Percentiles rank a stretch among this genome's conserved stretches.
Evolutionary conservation across 2,113 vertebrate species (phyloP).

Genomic region (Donacobius atricapilla): DNA sequence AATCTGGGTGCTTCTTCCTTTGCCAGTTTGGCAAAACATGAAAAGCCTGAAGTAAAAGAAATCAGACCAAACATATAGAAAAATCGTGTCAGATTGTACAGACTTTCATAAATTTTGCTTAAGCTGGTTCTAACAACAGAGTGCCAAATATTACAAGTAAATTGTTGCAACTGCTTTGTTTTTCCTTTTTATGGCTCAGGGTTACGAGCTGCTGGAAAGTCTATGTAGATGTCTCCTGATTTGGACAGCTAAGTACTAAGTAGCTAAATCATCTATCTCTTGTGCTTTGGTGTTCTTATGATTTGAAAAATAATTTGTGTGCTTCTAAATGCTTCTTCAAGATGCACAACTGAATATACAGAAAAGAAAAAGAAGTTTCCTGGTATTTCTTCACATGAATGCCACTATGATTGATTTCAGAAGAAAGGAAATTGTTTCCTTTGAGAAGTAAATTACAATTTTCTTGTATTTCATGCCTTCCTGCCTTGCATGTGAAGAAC

Average conservation of each 20-base stretch:
- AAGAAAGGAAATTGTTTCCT: conserved; percentile 49
- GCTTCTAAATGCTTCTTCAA: conserved; percentile 36
- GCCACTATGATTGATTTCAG: conserved; percentile 57
- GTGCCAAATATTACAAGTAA: background rate
- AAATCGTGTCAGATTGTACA: background rate
- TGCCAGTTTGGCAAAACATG: background rate
- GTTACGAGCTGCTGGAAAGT: background rate
- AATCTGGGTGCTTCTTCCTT: background rate
- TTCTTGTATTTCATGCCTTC: conserved; percentile 58
- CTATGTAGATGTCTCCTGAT: background rate
- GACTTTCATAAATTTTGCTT: background rate
- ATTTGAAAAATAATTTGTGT: background rate
- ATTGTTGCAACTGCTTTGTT: background rate
- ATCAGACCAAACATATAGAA: background rate
- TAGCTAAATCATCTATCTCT: background rate
- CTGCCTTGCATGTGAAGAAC: background rate
- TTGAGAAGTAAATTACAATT: conserved; percentile 58
- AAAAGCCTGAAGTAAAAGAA: background rate
- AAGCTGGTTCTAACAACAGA: background rate
- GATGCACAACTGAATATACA: conserved; percentile 10
- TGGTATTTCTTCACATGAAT: conserved; percentile 51
- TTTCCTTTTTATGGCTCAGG: background rate
- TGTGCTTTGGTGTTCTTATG: background rate
- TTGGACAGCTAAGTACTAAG: background rate
- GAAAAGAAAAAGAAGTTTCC: conserved; percentile 29